Evolutionary conservation across 2,888 invertebrate genomes (phyloP), one percentile per base, ranked within the genome.

Genomic region (Cephus runcator): DNA sequence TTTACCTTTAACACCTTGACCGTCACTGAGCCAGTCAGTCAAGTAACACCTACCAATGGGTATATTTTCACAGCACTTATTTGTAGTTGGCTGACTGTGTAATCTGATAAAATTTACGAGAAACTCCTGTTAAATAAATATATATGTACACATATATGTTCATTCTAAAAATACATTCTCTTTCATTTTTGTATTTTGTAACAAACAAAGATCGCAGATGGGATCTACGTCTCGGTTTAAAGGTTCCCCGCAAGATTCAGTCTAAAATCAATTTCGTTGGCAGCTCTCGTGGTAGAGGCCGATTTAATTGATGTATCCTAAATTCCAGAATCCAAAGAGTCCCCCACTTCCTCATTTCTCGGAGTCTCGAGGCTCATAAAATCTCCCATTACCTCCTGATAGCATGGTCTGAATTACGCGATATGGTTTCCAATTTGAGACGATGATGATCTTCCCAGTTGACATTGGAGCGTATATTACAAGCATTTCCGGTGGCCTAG

Each of bases 381-480:
- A 31, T 33, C 83, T 79, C 81, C 83, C 84, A 84, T 85, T 86
- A 83, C 83, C 77, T 81, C 80, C 84, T 88, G 86, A 88, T 87
- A 83, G 85, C 85, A 85, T 85, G 87, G 88, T 88, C 86, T 85
- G 83, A 85, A 86, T 85, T 82, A 84, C 85, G 81, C 85, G 85
- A 86, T 86, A 85, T 84, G 83, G 84, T 86, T 87, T 87, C 84
- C 87, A 85, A 87, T 87, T 87, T 86, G 85, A 83, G 82, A 68
- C 75, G 82, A 81, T 80, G 82, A 83, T 85, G 82, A 83, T 84
- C 83, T 84, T 35, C 35, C 56, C 9, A 6, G 9, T 56, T 56
- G 23, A 9, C 40, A 9, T 9, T 9, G 56, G 6, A 56, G 23
- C 56, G 56, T 23, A 56, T 56, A 23, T 56, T 56, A 56, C 56